Evolutionary conservation across 1,140 invertebrate species (phyloP), one percentile per base, ranked within the genome.

Genomic region (Caerostris darwini): DNA sequence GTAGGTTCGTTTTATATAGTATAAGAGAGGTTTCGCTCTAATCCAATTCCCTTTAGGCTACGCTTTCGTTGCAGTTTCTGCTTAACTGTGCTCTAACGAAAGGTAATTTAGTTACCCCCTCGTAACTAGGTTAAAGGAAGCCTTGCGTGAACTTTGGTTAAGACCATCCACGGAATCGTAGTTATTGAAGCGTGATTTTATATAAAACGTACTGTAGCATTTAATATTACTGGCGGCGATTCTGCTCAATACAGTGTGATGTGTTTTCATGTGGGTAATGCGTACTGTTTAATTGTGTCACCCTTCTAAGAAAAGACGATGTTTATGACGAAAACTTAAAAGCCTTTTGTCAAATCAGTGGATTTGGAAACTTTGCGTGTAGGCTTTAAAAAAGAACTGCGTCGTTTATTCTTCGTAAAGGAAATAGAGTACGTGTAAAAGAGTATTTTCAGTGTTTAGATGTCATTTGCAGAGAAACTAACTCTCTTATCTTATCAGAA

Each of bases 141-240:
- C 83, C 86, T 94, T 88, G 61, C 92, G 86, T 94, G 85, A 94
- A 94, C 92, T 89, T 88, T 94, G 86, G 85, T 94, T 88, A 89
- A 94, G 92, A n/a, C 86, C 86, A 94, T 87, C 86, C 12, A 54
- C 59, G 34, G 54, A 54, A 85, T 81, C 69, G 56, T 17, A 89
- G 67, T 69, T 67, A 94, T 81, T 89, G 92, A 89, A 61, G 92
- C 92, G 85, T 94, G 71, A 88, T 94, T 94, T 94, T 94, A 94
- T 94, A 94, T 94, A 94, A 94, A 94, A 94, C 59, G 85, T 87
- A 94, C 82, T 57, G 69, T 71, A 94, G 92, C 92, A 56, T 93
- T 93, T 87, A 93, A 64, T 93, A 93, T 59, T 77, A 67, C 56
- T 19, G 61, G 61, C 61, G 14, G 14, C 58, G 61, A 77, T 67